Base-by-base conservation (phyloP, 2,113 vertebrate species). In the Oplegnathus fasciatus region DNA sequence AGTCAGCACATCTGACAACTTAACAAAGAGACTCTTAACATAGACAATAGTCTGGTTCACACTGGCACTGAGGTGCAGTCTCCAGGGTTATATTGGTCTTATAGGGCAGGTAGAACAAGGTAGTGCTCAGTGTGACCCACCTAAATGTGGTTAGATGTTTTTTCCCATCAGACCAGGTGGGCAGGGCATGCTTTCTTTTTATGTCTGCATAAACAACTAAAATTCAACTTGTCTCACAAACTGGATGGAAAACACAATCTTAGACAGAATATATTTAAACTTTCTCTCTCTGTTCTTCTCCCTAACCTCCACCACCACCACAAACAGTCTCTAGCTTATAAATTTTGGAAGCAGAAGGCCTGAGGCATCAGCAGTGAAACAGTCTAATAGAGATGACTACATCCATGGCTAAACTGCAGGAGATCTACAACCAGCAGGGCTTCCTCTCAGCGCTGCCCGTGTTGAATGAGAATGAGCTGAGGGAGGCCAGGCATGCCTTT, bases 391-490 rank as follows among this genome's bases (percentile, higher is more conserved):
- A 70, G 85, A 94, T 95, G 93, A 89, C 73, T 57, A 4, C 85
- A 48, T 75, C 89, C 6, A 7, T 4, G 2, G n/a, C 50, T 22
- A 50, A 91, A 58, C 55, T 91, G 58, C 82, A 72, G 85, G 84
- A 85, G 54, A 37, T 60, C 37, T 95, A 95, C 67, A 80, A 90
- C n/a, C 30, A 92, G 77, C 90, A 91, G 84, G 93, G 94, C 26
- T 97, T 88, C 83, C 92, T 97, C 71, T 91, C 94, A 14, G 77
- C 86, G 0, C 75, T 96, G 67, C 81, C 94, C 8, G 88, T 96
- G 20, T 67, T 96, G 75, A 90, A 76, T 18, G 72, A 92, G 26
- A 65, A 77, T 0, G 94, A 96, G 90, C 92, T 96, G n/a, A 85
- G 71, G 65, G 78, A 94, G 9, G 92, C 94, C 67, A 93, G 68